These are phyloP conservation scores for Ferdinandea cuprea DNA, from an alignment of 2,888 invertebrate genomes.

Conservation along the genomic window DNA sequence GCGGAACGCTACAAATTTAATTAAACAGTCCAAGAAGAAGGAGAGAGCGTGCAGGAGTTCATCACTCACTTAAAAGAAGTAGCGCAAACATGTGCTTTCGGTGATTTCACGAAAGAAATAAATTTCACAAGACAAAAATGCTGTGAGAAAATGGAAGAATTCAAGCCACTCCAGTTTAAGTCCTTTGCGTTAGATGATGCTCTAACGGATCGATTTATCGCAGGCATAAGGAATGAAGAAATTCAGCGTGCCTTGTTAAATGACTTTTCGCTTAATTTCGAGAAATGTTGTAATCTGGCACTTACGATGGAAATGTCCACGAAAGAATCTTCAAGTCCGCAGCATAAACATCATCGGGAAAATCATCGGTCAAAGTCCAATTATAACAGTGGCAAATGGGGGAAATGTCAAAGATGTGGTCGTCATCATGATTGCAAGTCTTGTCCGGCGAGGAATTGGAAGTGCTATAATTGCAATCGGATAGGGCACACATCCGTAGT, in stretches of 20 bases:
- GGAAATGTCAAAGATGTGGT: slow-evolving; percentile 12
- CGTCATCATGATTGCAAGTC: slow-evolving; percentile 29
- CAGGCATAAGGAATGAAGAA: slow-evolving; percentile 18
- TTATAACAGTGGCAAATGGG: slow-evolving; percentile 26
- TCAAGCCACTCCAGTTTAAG: slow-evolving; percentile 9
- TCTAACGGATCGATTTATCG: slow-evolving; percentile 29
- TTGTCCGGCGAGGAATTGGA: slow-evolving; percentile 39
- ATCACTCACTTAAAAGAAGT: slow-evolving; percentile 26
- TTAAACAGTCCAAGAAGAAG: slow-evolving; percentile 29
- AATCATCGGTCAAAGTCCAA: slow-evolving; percentile 12
- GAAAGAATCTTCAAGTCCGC: slow-evolving; percentile 6
- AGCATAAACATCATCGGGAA: slow-evolving; percentile 4
- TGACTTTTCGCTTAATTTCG: slow-evolving; percentile 37
- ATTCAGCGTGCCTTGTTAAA: slow-evolving; percentile 36
- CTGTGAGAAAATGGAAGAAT: slow-evolving; percentile 20
- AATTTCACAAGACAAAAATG: not conserved
- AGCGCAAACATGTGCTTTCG: slow-evolving; percentile 19
- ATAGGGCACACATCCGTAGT: slow-evolving; percentile 39
- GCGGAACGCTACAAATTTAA: slow-evolving; percentile 34
- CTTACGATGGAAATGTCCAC: slow-evolving; percentile 23
- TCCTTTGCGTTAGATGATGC: slow-evolving; percentile 28
- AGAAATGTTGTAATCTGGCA: slow-evolving; percentile 39
- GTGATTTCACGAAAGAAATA: slow-evolving; percentile 1
- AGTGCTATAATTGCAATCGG: slow-evolving; percentile 39
- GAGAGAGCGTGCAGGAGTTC: slow-evolving; percentile 20